Base-by-base conservation (phyloP, 2,888 invertebrate species). In the Carterocephalus palaemon region DNA sequence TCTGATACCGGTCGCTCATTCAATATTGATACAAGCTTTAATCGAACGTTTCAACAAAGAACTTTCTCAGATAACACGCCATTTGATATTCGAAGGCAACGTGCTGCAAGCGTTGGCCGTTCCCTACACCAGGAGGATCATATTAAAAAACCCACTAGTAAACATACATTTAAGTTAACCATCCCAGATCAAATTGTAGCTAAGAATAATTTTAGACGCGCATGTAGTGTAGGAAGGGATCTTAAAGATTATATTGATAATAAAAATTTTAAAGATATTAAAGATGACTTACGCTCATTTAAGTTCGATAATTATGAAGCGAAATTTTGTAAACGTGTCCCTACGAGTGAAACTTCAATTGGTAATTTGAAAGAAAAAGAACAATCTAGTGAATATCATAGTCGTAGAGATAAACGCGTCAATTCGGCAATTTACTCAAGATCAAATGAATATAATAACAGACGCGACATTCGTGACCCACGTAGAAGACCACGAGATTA, bases 41-140 rank as follows among this genome's bases (percentile, higher is more conserved):
- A 71, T 37, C 60, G 67, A 34, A 78, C 80, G 17, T 84, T 83
- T 50, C 80, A 82, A 64, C 62, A 66, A 40, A 62, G 62, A 12
- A 59, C 26, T 57, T 6, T 41, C 1, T 38, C 26, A 1, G 9
- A 24, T 10, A 43, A 29, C 28, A 40, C 19, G 7, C 33, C 36
- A 59, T 73, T 75, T 50, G 68, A 80, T 62, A 51, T 51, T 32
- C 69, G 77, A 46, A 67, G 69, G 51, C 65, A 70, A 55, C 72
- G 85, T 31, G 82, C 84, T 9, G 49, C 75, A 2, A 86, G 85
- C 60, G 82, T 85, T 12, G 84, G 85, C 2, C 65, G 83, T 38
- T 57, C 68, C 17, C 53, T 75, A 43, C 49, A 45, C 9, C 19
- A 4, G 2, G 12, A 26, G 3, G 15, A 19, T 8, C 7, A 2